Percentiles rank a stretch among this genome's conserved stretches.
phyloP scores from a whole-genome alignment of 2,888 invertebrate species.

The Poecilus cupreus region DNA sequence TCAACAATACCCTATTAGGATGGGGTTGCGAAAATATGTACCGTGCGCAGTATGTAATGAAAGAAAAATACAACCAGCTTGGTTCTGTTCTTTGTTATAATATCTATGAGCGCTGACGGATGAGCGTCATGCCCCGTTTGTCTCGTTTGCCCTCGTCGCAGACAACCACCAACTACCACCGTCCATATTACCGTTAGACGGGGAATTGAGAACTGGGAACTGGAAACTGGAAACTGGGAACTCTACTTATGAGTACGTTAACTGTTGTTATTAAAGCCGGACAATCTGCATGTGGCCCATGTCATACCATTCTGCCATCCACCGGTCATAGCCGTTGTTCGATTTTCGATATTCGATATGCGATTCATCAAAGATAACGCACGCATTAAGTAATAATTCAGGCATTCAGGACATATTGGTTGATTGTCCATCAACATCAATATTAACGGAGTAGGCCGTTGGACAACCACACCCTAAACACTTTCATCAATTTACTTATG shows the following conservation, averaged over 20 bases:
- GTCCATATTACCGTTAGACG: no score
- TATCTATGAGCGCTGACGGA: conserved; percentile 39
- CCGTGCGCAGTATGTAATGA: conserved; percentile 49
- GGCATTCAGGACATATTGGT: no score
- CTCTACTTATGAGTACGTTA: no score
- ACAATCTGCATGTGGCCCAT: neutral
- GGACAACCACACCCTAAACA: neutral
- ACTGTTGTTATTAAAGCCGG: conserved; percentile 15
- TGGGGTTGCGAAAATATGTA: conserved; percentile 59
- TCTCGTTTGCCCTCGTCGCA: neutral
- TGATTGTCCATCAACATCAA: neutral
- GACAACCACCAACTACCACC: neutral
- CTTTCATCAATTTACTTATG: conserved; percentile 32
- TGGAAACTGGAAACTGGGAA: no score
- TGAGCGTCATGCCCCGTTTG: conserved; percentile 32
- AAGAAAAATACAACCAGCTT: conserved; percentile 54
- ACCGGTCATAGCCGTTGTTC: neutral
- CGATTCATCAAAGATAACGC: neutral
- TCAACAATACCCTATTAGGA: conserved; percentile 68
- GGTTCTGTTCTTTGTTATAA: conserved; percentile 57
- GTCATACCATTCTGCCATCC: neutral
- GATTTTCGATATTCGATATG: neutral
- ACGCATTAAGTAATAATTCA: neutral
- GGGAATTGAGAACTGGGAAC: no score
- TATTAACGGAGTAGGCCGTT: neutral